Conservation (phyloP, 2,888 invertebrate species). For the Rhingia campestris region DNA sequence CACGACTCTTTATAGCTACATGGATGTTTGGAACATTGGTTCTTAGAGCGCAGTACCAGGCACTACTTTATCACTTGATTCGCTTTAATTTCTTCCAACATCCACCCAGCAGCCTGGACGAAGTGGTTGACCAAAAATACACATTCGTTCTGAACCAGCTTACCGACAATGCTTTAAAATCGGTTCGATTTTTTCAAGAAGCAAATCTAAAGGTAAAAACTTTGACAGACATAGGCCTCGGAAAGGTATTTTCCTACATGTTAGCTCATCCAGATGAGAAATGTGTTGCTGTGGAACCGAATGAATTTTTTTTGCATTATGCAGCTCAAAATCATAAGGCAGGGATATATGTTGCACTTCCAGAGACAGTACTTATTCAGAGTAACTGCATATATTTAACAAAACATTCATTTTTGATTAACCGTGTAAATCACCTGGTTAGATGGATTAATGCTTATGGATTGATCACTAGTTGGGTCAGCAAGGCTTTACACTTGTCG, state of each 20-base stretch:
- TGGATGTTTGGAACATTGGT: slow-evolving; percentile 75
- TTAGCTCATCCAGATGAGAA: slow-evolving; percentile 45
- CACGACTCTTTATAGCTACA: slow-evolving; percentile 68
- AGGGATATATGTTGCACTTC: slow-evolving; percentile 27
- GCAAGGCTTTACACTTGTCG: slow-evolving; percentile 30
- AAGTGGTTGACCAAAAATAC: slow-evolving; percentile 70
- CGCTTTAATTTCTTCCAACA: slow-evolving; percentile 75
- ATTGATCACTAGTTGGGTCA: slow-evolving; percentile 75
- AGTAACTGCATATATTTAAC: slow-evolving; percentile 75
- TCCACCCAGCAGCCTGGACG: slow-evolving; percentile 72
- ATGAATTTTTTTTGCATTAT: slow-evolving; percentile 75
- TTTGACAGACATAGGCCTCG: slow-evolving; percentile 46
- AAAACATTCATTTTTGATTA: slow-evolving; percentile 78
- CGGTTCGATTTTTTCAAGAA: slow-evolving; percentile 55
- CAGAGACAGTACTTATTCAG: slow-evolving; percentile 25
- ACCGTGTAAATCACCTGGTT: slow-evolving; percentile 76
- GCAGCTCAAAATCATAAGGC: slow-evolving; percentile 43
- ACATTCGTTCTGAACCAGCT: slow-evolving; percentile 72
- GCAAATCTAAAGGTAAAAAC: slow-evolving; percentile 30
- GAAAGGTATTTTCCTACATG: slow-evolving; percentile 65
- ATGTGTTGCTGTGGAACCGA: slow-evolving; percentile 30
- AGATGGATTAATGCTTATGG: slow-evolving; percentile 76
- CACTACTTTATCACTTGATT: slow-evolving; percentile 75
- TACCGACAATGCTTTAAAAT: slow-evolving; percentile 64
- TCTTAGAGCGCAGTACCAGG: slow-evolving; percentile 76